Percentiles rank a stretch among this genome's conserved stretches.
Evolutionary conservation across 2,888 invertebrate species (phyloP).

Genomic region (Parnassius mnemosyne): DNA sequence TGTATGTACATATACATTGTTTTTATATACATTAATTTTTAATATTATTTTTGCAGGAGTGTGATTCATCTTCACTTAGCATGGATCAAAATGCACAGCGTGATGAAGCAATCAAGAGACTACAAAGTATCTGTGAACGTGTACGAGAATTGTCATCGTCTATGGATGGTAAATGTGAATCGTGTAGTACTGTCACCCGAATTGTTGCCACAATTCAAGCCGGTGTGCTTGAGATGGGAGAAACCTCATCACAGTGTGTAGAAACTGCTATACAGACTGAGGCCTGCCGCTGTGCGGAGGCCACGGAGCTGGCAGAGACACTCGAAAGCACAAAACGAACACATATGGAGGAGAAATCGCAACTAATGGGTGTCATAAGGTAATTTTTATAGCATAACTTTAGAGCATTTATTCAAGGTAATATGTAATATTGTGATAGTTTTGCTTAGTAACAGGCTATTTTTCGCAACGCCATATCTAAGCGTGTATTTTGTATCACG

Average conservation of each 20-base stretch:
- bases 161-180: slow-evolving; percentile 19
- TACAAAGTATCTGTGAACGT: slow-evolving; percentile 19
- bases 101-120: slow-evolving; percentile 33
- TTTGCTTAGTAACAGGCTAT: too few species aligned
- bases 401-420: too few species aligned
- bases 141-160: slow-evolving; percentile 11
- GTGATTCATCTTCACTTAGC: slow-evolving; percentile 43
- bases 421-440: too few species aligned
- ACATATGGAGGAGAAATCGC: slow-evolving; percentile 59
- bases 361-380: slow-evolving; percentile 51
- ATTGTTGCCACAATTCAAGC: background rate
- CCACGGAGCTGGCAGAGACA: slow-evolving; percentile 29
- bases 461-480: too few species aligned
- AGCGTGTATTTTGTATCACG: too few species aligned
- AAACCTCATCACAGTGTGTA: background rate
- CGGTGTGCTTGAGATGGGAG: background rate
- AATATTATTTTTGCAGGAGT: slow-evolving; percentile 40
- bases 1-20: too few species aligned
- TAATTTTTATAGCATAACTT: slow-evolving; percentile 25
- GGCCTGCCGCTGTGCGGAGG: slow-evolving; percentile 11
- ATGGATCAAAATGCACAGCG: slow-evolving; percentile 38
- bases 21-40: too few species aligned
- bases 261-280: slow-evolving; percentile 15
- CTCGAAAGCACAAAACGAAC: slow-evolving; percentile 39
- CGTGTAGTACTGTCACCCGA: slow-evolving; percentile 10